Conservation (phyloP, 92 coral and sea anemone genomes). For the Micromussa lordhowensis region DNA sequence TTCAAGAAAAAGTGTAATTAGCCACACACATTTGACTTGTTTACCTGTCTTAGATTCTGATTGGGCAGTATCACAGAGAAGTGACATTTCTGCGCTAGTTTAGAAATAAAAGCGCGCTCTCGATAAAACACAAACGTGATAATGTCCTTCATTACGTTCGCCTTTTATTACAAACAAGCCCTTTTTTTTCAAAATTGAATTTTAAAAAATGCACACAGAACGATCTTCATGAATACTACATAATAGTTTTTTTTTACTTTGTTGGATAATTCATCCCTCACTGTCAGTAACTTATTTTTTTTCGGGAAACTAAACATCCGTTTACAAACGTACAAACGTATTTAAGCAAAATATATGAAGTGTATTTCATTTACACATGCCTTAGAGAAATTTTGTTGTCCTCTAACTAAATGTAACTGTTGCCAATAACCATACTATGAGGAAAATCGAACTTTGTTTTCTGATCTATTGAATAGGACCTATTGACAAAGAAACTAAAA, state of each 20-base stretch:
- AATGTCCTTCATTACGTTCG: not conserved
- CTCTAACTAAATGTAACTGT: not conserved
- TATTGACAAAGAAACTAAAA: constrained; percentile 1
- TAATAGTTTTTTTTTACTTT: not conserved
- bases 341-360: not conserved
- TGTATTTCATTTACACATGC: not conserved
- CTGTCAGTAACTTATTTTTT: not conserved
- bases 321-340: not conserved
- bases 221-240: not conserved
- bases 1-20: not conserved
- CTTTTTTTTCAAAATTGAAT: not conserved
- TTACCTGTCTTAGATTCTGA: not conserved
- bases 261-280: not conserved
- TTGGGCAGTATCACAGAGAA: not conserved
- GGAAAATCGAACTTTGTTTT: not conserved
- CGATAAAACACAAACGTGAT: not conserved
- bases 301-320: not conserved
- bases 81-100: not conserved
- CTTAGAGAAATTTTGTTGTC: not conserved
- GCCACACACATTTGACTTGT: not conserved
- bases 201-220: not conserved
- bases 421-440: not conserved
- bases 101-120: not conserved
- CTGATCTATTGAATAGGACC: not conserved
- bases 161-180: not conserved